Percentiles rank a stretch among this genome's conserved stretches.
phyloP scores from a whole-genome alignment of 1,140 invertebrate species.

The Aphelenchoides besseyi region DNA sequence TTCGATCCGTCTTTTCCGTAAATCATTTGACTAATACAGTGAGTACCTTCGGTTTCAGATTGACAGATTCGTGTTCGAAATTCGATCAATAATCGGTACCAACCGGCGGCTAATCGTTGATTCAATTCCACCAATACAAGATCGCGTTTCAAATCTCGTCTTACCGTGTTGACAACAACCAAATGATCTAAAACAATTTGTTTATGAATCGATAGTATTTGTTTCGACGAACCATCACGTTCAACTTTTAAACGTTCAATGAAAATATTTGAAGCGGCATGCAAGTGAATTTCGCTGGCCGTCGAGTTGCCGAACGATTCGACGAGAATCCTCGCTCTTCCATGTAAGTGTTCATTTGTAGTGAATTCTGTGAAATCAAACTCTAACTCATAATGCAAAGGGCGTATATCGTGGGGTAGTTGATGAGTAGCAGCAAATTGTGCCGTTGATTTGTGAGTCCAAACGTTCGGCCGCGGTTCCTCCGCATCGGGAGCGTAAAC shows the following conservation, averaged over 20 bases:
- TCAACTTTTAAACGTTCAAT: constrained; percentile 46
- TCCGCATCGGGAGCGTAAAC: constrained; percentile 35
- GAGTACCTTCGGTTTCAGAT: constrained; percentile 45
- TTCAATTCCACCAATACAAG: constrained; percentile 42
- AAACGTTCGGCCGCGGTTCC: not conserved
- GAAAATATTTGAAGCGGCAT: constrained; percentile 57
- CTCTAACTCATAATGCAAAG: constrained; percentile 58
- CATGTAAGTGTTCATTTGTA: constrained; percentile 41
- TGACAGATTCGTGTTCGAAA: constrained; percentile 57
- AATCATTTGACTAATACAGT: constrained; percentile 36
- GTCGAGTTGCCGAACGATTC: constrained; percentile 59
- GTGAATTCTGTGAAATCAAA: constrained; percentile 57
- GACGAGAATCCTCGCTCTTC: constrained; percentile 55
- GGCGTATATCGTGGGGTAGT: constrained; percentile 36
- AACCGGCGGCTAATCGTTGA: constrained; percentile 36
- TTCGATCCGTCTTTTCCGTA: constrained; percentile 34
- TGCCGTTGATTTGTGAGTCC: not conserved
- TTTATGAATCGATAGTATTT: too few relatives aligned
- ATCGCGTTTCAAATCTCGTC: constrained; percentile 47
- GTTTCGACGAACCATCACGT: constrained; percentile 21
- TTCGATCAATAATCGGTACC: constrained; percentile 54
- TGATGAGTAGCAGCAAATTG: not conserved
- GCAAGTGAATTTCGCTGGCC: constrained; percentile 55
- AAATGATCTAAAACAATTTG: constrained; percentile 29
- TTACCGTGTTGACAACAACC: constrained; percentile 44